Conservation (phyloP, 2,113 vertebrate genomes). For the Anguilla rostrata region DNA sequence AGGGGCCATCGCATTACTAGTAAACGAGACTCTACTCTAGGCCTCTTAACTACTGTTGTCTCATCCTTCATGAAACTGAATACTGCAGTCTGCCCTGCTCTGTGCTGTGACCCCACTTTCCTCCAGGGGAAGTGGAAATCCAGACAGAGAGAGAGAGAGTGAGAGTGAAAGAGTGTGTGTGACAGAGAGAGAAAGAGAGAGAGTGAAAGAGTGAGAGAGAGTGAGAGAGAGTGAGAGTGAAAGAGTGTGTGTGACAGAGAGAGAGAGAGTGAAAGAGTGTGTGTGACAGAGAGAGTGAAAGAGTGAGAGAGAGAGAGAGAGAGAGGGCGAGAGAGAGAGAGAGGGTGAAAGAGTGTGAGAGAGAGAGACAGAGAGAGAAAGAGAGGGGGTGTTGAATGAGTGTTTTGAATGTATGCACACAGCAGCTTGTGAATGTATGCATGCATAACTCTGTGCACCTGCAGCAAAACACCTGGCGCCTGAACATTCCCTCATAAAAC, state of each 20-base stretch:
- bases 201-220: too few species aligned
- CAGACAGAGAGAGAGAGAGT: neutral
- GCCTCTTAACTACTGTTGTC: constrained; percentile 14
- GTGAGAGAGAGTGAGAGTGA: neutral
- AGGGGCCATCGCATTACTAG: neutral
- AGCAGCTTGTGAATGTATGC: too few species aligned
- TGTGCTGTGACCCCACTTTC: constrained; percentile 53
- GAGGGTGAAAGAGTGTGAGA: too few species aligned
- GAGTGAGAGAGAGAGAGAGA: too few species aligned
- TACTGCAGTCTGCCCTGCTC: constrained; percentile 46
- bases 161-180: too few species aligned
- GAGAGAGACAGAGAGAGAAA: too few species aligned
- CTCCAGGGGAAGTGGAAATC: constrained; percentile 5
- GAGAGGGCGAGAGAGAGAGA: constrained; percentile 8
- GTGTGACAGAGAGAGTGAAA: too few species aligned
- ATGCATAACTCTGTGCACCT: neutral
- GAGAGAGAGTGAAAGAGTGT: too few species aligned
- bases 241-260: too few species aligned
- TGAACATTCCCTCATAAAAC: neutral
- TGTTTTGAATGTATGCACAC: too few species aligned
- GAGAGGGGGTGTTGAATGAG: too few species aligned
- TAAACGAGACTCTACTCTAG: constrained; percentile 20
- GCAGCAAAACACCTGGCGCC: neutral
- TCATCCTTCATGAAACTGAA: constrained; percentile 47
- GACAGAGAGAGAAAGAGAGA: neutral